Evolutionary conservation across 2,888 invertebrate species (phyloP).

Genomic region (Chymomyza fuscimana): DNA sequence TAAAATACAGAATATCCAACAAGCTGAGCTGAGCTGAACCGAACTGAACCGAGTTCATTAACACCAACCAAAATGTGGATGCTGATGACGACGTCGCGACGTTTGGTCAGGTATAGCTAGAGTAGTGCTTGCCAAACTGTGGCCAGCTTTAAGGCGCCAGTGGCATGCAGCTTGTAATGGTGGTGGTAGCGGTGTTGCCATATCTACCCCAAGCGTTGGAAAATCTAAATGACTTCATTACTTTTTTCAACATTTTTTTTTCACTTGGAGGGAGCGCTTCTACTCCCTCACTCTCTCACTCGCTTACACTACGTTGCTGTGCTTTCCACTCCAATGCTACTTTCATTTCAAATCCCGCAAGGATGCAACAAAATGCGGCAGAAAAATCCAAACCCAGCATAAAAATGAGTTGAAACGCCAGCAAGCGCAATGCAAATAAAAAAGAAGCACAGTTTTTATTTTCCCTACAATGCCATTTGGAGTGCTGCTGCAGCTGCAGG

Average conservation of each 20-base stretch:
- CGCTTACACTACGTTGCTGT: slow-evolving; percentile 5
- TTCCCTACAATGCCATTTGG: slow-evolving; percentile 45
- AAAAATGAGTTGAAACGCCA: slow-evolving; percentile 4
- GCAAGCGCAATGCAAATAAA: slow-evolving; percentile 44
- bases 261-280: not conserved
- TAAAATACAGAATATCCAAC: slow-evolving; percentile 37
- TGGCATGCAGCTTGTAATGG: slow-evolving; percentile 27
- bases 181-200: slow-evolving; percentile 40
- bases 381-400: slow-evolving; percentile 18
- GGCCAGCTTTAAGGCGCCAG: slow-evolving; percentile 32
- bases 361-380: slow-evolving; percentile 66
- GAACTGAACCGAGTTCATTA: slow-evolving; percentile 58
- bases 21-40: slow-evolving; percentile 19
- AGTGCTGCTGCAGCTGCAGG: slow-evolving; percentile 42
- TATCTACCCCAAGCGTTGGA: slow-evolving; percentile 69
- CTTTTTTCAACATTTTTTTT: slow-evolving; percentile 52
- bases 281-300: not conserved
- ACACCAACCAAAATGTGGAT: slow-evolving; percentile 43
- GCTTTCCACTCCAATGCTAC: slow-evolving; percentile 59
- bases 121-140: slow-evolving; percentile 58
- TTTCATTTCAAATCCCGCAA: slow-evolving; percentile 70
- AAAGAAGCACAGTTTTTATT: slow-evolving; percentile 36
- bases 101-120: slow-evolving; percentile 9
- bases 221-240: slow-evolving; percentile 76
- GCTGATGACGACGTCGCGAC: slow-evolving; percentile 19